Evolutionary conservation across 1,140 invertebrate species (phyloP).

Genomic region (Mizuhopecten yessoensis): DNA sequence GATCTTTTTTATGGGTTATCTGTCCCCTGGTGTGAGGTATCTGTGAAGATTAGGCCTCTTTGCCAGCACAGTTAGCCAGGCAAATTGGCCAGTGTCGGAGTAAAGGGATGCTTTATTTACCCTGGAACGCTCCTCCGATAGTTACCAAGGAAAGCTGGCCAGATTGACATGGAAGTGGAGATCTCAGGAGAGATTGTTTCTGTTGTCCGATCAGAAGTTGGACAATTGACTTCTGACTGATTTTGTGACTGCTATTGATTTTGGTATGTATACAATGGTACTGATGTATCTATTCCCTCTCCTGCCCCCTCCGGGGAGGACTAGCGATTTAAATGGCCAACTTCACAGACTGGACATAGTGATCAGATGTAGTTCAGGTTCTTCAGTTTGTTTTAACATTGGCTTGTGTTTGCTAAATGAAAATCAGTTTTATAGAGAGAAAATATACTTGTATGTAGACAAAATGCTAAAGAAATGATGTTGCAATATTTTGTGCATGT

Average conservation of each 20-base stretch:
- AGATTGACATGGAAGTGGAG: neutral
- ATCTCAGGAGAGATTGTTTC: neutral
- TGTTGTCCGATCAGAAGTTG: neutral
- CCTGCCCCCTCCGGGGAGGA: neutral
- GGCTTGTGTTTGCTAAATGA: neutral
- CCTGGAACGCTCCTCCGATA: neutral
- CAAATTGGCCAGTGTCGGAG: neutral
- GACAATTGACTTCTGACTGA: slow-evolving; percentile 25
- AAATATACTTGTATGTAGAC: neutral
- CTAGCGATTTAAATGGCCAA: neutral
- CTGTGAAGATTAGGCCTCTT: neutral
- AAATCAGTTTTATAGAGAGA: neutral
- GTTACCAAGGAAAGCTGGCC: neutral
- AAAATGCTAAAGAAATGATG: too few species aligned
- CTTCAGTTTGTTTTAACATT: neutral
- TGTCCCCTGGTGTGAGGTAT: slow-evolving; percentile 31
- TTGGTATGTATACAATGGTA: neutral
- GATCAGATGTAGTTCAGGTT: neutral
- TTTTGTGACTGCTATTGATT: neutral
- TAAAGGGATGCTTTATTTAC: slow-evolving; percentile 6
- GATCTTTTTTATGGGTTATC: slow-evolving; percentile 35
- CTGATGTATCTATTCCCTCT: neutral
- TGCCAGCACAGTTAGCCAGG: slow-evolving; percentile 12
- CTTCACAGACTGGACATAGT: neutral
- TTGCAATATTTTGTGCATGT: too few species aligned